phyloP scores from a whole-genome alignment of 2,113 vertebrate species.

The Anolis sagrei region DNA sequence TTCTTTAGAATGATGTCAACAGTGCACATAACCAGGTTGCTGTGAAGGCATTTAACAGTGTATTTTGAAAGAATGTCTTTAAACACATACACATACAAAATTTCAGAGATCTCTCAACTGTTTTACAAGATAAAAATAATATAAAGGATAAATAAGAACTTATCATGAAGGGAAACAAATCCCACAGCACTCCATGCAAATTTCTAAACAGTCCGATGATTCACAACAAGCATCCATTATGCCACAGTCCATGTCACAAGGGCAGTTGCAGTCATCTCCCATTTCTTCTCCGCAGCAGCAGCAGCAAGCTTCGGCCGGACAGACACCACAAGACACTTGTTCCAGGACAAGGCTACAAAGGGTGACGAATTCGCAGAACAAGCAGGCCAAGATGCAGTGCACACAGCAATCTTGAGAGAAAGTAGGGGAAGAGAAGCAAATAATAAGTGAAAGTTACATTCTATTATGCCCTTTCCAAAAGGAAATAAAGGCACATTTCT shows the following conservation, averaged over 20 bases:
- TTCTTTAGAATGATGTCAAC: constrained; percentile 64
- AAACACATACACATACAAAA: constrained; percentile 5
- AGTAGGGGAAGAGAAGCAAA: constrained; percentile 7
- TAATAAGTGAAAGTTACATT: constrained; percentile 22
- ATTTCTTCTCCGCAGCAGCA: constrained; percentile 92
- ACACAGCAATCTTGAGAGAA: constrained; percentile 90
- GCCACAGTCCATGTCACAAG: constrained; percentile 92
- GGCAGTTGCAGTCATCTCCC: constrained; percentile 87
- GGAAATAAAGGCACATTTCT: background rate
- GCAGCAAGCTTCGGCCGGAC: constrained; percentile 89
- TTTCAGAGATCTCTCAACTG: constrained; percentile 69
- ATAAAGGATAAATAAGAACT: constrained; percentile 72
- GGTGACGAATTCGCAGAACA: constrained; percentile 97
- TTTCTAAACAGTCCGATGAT: constrained; percentile 97
- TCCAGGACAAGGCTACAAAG: constrained; percentile 96
- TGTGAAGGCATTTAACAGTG: constrained; percentile 68
- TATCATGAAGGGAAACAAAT: constrained; percentile 97
- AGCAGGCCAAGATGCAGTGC: constrained; percentile 97
- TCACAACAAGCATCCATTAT: constrained; percentile 99
- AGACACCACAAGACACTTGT: constrained; percentile 91
- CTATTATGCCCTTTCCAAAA: background rate
- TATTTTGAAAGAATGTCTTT: constrained; percentile 57
- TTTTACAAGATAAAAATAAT: constrained; percentile 52
- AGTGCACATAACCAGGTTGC: constrained; percentile 73
- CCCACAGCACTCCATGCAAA: constrained; percentile 99